Base-by-base conservation (phyloP, 1,140 invertebrate genomes). In the Listronotus bonariensis region DNA sequence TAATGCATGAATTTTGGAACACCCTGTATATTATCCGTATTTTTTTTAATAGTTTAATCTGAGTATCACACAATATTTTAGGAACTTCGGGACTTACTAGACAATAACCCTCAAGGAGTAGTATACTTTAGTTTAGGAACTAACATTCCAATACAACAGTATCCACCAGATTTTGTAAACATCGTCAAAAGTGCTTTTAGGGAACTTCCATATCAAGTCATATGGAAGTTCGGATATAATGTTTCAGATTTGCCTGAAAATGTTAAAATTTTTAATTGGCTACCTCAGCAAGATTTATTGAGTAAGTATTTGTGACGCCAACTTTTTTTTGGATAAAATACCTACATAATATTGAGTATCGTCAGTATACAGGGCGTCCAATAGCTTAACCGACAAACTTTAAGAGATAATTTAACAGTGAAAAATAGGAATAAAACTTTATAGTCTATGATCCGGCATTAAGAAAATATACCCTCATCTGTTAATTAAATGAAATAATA, bases 161-260 rank as follows among this genome's bases (percentile, higher is more conserved):
- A 60, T 14, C 38, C 38, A 7, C 7, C n/a, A 3, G 12, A 62
- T 38, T 20, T 64, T 20, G 17, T 66, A 12, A 42, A 49, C 14
- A 38, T 40, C 1, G 56, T 89, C 46, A 12, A 88, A 0, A 81
- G 83, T 0, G 81, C 84, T 0, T 82, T 89, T 31, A 75, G 64
- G 3, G 74, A 76, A 9, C 67, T 89, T 0, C 86, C 86, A 17
- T 82, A 86, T 40, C 84, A 81, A 34, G 80, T 89, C 0, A 77
- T 88, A 18, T 88, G 86, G 86, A 88, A 88, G 71, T 85, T 81
- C 67, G 86, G 87, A 68, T 72, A 76, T 17, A 80, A 82, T 20
- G 51, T 79, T 54, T 60, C 72, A 10, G 73, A 74, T 40, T 60
- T 76, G 12, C 79, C 82, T 0, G 54, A 76, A 0, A 88, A 87